A percentile compares a stretch with the other conserved stretches of the same genome.
These are phyloP conservation scores for Gymnothorax javanicus DNA, from an alignment of 2,797 vertebrate species.

Conservation along the genomic window DNA sequence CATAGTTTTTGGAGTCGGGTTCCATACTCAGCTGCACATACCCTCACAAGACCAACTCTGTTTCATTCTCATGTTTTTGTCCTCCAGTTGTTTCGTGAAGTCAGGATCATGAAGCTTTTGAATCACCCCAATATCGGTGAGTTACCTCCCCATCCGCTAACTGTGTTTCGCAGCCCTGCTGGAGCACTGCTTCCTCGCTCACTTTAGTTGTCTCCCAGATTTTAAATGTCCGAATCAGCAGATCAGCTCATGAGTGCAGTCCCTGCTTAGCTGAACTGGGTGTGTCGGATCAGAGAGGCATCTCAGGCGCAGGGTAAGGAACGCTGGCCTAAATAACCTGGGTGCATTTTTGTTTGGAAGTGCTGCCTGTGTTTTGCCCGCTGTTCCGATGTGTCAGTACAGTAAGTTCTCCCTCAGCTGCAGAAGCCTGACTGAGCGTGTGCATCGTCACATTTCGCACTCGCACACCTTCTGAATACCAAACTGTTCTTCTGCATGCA, in stretches of 20 bases:
- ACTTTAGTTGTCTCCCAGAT: too few relatives aligned
- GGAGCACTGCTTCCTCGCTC: too few relatives aligned
- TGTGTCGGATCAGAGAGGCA: too few relatives aligned
- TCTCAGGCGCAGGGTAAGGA: too few relatives aligned
- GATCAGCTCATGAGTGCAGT: too few relatives aligned
- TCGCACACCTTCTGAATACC: neutral
- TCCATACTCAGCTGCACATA: neutral
- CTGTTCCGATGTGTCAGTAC: neutral
- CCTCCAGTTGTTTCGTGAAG: conserved; percentile 75
- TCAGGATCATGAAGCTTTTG: conserved; percentile 78
- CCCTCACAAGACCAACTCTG: neutral
- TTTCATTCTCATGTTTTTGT: neutral
- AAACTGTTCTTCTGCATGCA: neutral
- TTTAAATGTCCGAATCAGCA: too few relatives aligned
- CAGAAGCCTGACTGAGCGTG: neutral
- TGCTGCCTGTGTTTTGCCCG: neutral
- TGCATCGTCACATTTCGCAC: neutral
- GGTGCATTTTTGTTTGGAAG: neutral
- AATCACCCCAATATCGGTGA: conserved; percentile 80
- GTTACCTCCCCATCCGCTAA: conserved; percentile 15
- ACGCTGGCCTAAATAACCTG: too few relatives aligned
- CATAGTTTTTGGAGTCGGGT: neutral
- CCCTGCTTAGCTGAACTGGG: too few relatives aligned
- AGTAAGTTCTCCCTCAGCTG: neutral
- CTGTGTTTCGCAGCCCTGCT: neutral